Evolutionary conservation across 2,113 vertebrate genomes (phyloP), one percentile per base, ranked within the genome.

Genomic region (Grammomys surdaster): DNA sequence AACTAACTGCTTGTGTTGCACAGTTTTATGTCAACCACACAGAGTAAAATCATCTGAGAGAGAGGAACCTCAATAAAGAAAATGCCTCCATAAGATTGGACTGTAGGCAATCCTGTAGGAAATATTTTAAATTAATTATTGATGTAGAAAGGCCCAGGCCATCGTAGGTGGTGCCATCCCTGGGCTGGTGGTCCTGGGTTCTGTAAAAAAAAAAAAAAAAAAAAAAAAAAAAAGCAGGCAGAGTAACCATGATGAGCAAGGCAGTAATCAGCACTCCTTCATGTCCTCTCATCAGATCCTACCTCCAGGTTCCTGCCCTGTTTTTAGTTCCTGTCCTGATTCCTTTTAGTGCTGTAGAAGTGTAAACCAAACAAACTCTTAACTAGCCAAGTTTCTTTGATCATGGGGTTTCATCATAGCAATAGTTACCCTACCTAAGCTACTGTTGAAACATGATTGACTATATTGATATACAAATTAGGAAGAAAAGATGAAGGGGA

Each of bases 401-500:
- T 7, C 5, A 7, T 58, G 2, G 54, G 58, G 36, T 81, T 58
- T 40, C 20, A 40, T n/a, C 20, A 82, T 36, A 58, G 33, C 54
- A 80, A 12, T n/a, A 58, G 20, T 11, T 24, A 82, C 3, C 54
- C 80, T 58, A n/a, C 14, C 69, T 70, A 58, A 82, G 36, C 14
- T 12, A 60, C 54, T 40, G 22, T 5, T 82, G 88, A 91, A 89
- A 75, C 36, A 69, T 67, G 54, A 84, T 17, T 22, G 56, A 65
- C 11, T 31, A 19, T n/a, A n/a, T n/a, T 54, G 28, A 91, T n/a
- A 46, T 70, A 75, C 26, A 24, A 63, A 76, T 56, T 16, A 48
- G 43, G 4, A 72, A 90, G 82, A 91, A 95, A 94, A 77, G 16
- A 90, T 28, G 48, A 88, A 94, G n/a, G 67, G 40, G 80, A 22